Conservation (phyloP, 2,888 invertebrate species). For the Plutella xylostella region DNA sequence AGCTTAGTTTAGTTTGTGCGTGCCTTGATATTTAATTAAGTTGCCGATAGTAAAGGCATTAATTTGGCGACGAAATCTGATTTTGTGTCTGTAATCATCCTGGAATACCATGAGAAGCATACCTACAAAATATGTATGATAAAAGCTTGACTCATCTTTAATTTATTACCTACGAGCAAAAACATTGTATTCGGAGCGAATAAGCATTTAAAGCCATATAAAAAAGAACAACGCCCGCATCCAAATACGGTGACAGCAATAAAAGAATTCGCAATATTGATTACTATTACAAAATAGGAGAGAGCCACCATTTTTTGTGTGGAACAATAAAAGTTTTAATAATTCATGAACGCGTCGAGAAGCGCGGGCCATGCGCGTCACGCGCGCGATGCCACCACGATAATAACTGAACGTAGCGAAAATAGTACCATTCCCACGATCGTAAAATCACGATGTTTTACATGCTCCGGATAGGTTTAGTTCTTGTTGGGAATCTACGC, state of each 20-base stretch:
- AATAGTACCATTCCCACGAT: conserved; percentile 61
- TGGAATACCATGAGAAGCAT: too few relatives aligned
- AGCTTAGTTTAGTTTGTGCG: conserved; percentile 5
- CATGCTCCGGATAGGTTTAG: too few relatives aligned
- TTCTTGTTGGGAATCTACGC: too few relatives aligned
- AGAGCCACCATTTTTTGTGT: conserved; percentile 38
- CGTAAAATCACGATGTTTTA: conserved; percentile 53
- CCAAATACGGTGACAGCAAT: conserved; percentile 53
- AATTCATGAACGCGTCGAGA: conserved; percentile 48
- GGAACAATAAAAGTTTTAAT: conserved; percentile 63
- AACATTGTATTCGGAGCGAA: background rate
- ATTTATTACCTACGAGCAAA: background rate
- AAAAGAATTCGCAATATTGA: conserved; percentile 36
- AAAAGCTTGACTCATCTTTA: too few relatives aligned
- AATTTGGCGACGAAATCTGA: too few relatives aligned
- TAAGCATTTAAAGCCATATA: conserved; percentile 13
- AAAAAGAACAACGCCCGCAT: conserved; percentile 30
- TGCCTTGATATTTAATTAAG: background rate
- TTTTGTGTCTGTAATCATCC: too few relatives aligned
- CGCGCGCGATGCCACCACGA: conserved; percentile 35
- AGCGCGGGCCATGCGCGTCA: conserved; percentile 14
- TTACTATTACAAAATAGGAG: conserved; percentile 61
- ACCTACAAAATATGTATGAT: too few relatives aligned
- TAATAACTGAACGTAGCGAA: conserved; percentile 28
- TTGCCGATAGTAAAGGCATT: background rate